phyloP scores from a whole-genome alignment of 2,113 vertebrate species.

The Rhynchomys soricoides region DNA sequence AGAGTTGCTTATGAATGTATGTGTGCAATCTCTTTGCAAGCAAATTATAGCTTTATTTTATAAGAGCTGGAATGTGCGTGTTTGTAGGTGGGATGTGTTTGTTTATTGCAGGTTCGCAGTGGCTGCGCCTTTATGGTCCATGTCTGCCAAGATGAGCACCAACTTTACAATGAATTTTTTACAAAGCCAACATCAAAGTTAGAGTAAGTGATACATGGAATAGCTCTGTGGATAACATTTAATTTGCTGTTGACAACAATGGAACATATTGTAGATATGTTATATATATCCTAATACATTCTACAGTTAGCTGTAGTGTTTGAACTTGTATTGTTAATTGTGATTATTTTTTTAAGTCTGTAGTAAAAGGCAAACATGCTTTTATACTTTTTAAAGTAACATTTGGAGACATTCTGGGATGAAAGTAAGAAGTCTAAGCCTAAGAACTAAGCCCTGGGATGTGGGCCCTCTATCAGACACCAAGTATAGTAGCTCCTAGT shows the following conservation, averaged over 20 bases:
- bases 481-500: not conserved
- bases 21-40: not conserved
- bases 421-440: not conserved
- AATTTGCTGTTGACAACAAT: constrained; percentile 31
- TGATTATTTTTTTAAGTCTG: constrained; percentile 46
- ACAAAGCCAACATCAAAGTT: constrained; percentile 94
- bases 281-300: not conserved
- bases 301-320: not conserved
- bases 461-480: not conserved
- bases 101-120: constrained; percentile 92
- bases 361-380: not conserved
- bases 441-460: not conserved
- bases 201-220: constrained; percentile 90
- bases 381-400: constrained; percentile 17
- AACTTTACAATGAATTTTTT: constrained; percentile 98
- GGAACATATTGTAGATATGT: not conserved
- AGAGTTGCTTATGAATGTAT: not conserved
- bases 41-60: not conserved
- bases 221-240: constrained; percentile 35
- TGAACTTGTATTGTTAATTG: constrained; percentile 9
- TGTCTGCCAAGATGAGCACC: constrained; percentile 98
- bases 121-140: constrained; percentile 99
- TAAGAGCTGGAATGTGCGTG: not conserved
- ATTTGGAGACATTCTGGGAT: not conserved
- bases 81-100: constrained; percentile 58